Evolutionary conservation across 2,797 vertebrate genomes (phyloP), one percentile per base, ranked within the genome.

Genomic region (Vipera latastei): DNA sequence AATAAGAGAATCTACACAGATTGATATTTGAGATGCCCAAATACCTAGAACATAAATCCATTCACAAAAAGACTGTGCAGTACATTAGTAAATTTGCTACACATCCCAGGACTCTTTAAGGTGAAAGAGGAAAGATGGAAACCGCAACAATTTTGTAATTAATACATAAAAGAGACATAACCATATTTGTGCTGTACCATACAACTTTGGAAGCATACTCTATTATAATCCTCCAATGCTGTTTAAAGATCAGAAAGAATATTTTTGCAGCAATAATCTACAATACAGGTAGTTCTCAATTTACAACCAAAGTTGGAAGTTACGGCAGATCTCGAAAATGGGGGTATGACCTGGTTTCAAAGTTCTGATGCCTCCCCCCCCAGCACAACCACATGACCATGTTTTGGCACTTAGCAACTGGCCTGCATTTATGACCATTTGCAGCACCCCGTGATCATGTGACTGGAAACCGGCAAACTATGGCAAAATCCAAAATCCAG

Each of bases 31-130:
- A 94, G 93, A 94, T 92, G 53, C 53, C 63, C 69, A 88, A n/a
- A 8, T 25, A 28, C 20, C 51, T 83, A 48, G 32, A 57, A 56
- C 14, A 86, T 48, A 63, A 89, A 85, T 56, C 26, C 57, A 91
- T 65, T 91, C 90, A 65, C 86, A 86, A 91, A 89, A 93, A 78
- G 89, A 44, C 86, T 61, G 61, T 88, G 89, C 38, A 60, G 26
- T n/a, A 32, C 38, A 20, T 91, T 88, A 61, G 56, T 61, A 88
- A 88, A 91, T 78, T 44, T 91, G 65, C 57, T 56, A 78, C 69
- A 89, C 86, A 56, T 13, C 69, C 86, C 59, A 44, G 59, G 55
- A 91, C n/a, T 28, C n/a, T 90, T 91, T 83, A 26, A 85, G 32
- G 51, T 26, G 44, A 91, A 91, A 91, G 60, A 2, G 28, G 44